Evolutionary conservation across 1,140 invertebrate species (phyloP).

Genomic region (Globodera rostochiensis): DNA sequence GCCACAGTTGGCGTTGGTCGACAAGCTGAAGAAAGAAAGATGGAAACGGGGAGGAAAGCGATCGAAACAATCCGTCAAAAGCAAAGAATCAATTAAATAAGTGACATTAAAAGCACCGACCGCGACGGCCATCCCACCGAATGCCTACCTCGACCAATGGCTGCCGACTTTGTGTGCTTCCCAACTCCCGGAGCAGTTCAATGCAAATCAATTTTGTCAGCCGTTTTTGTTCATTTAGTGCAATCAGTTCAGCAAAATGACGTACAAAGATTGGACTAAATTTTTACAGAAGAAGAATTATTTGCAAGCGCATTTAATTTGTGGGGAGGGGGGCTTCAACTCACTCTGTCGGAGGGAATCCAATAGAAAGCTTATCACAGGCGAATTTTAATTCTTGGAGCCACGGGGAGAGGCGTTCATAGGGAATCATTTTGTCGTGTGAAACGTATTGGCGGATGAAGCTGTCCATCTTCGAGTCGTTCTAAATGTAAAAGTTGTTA

Average conservation of each 20-base stretch:
- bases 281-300: too few relatives aligned
- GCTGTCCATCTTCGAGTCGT: conserved; percentile 24
- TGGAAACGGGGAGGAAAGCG: too few relatives aligned
- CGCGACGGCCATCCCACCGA: neutral
- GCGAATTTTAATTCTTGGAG: conserved; percentile 16
- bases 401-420: conserved; percentile 12
- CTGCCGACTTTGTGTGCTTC: neutral
- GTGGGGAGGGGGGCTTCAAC: neutral
- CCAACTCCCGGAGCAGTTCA: conserved; percentile 34
- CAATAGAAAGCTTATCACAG: conserved; percentile 10
- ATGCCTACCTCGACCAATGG: neutral
- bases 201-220: conserved; percentile 30
- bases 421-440: neutral
- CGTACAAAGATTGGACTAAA: conserved; percentile 22
- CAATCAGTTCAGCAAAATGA: conserved; percentile 29
- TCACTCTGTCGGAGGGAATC: conserved; percentile 34
- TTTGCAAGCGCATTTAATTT: neutral
- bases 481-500: conserved; percentile 23
- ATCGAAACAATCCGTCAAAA: too few relatives aligned
- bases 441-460: conserved; percentile 34
- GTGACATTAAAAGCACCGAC: too few relatives aligned
- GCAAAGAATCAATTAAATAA: too few relatives aligned
- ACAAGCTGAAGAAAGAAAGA: conserved; percentile 24
- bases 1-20: conserved; percentile 26
- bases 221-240: conserved; percentile 13